Percentiles rank a stretch among this genome's conserved stretches.
Conservation (phyloP, 2,888 invertebrate species). For the Apantesis nais region DNA sequence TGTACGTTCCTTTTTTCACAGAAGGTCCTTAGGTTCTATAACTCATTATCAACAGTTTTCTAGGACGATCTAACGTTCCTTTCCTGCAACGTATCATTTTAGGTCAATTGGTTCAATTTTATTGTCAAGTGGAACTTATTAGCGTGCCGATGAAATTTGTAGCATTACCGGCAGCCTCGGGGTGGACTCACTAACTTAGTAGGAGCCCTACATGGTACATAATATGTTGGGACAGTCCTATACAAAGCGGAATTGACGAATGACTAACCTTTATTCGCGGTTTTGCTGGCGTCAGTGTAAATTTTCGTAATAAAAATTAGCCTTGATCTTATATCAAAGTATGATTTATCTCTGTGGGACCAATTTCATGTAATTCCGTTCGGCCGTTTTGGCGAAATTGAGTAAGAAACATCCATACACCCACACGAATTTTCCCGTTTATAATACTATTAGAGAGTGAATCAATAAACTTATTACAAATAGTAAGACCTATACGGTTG, state of each 20-base stretch:
- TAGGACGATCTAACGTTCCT: slow-evolving; percentile 28
- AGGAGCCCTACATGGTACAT: slow-evolving; percentile 19
- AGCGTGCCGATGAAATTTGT: slow-evolving; percentile 64
- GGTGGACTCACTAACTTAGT: slow-evolving; percentile 49
- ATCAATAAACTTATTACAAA: neutral
- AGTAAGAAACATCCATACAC: too few species aligned
- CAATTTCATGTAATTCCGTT: too few species aligned
- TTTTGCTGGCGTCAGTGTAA: too few species aligned
- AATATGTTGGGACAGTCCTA: slow-evolving; percentile 7
- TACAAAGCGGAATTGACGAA: neutral
- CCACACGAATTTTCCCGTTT: too few species aligned
- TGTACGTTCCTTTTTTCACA: neutral
- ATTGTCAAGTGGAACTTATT: slow-evolving; percentile 54
- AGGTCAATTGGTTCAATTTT: slow-evolving; percentile 37
- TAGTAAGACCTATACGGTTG: neutral
- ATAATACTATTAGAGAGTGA: neutral
- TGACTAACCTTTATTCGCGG: too few species aligned
- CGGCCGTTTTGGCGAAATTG: too few species aligned
- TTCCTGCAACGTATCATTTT: slow-evolving; percentile 27
- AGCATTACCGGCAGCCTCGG: slow-evolving; percentile 61
- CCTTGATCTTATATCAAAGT: too few species aligned
- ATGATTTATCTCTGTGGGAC: too few species aligned
- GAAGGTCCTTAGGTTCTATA: slow-evolving; percentile 8
- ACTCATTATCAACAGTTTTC: slow-evolving; percentile 7
- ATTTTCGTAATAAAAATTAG: too few species aligned